Conservation (phyloP, 2,113 vertebrate species). For the Irena cyanogastra region DNA sequence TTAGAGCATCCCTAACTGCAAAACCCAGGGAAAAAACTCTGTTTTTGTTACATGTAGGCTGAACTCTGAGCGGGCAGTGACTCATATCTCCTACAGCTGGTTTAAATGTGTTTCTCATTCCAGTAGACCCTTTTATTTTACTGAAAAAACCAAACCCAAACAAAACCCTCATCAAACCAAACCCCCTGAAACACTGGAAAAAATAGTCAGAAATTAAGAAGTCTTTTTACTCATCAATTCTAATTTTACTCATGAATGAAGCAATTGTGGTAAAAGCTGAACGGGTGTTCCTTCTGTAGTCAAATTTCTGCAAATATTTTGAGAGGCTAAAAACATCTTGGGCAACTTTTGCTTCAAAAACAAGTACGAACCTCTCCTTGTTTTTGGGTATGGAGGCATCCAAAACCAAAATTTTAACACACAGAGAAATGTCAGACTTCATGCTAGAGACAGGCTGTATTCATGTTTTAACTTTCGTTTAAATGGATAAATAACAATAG, state of each 20-base stretch:
- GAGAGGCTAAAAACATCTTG: slow-evolving; percentile 14
- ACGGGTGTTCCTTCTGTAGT: background rate
- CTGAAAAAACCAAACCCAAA: background rate
- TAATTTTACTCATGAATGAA: slow-evolving; percentile 44
- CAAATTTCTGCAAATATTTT: slow-evolving; percentile 24
- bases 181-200: background rate
- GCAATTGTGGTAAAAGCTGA: slow-evolving; percentile 37
- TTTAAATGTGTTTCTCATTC: slow-evolving; percentile 3
- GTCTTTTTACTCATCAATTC: background rate
- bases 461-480: background rate
- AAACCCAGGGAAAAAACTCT: background rate
- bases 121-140: background rate
- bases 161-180: background rate
- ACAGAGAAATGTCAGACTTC: background rate
- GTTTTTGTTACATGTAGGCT: background rate
- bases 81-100: background rate
- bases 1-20: background rate
- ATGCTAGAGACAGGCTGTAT: background rate
- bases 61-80: background rate
- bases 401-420: background rate
- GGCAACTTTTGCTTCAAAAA: slow-evolving; percentile 16
- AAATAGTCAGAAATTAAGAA: background rate
- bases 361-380: background rate
- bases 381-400: background rate
- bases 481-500: background rate